Conservation (phyloP, 2,888 invertebrate species). For the Melipona beecheii region DNA sequence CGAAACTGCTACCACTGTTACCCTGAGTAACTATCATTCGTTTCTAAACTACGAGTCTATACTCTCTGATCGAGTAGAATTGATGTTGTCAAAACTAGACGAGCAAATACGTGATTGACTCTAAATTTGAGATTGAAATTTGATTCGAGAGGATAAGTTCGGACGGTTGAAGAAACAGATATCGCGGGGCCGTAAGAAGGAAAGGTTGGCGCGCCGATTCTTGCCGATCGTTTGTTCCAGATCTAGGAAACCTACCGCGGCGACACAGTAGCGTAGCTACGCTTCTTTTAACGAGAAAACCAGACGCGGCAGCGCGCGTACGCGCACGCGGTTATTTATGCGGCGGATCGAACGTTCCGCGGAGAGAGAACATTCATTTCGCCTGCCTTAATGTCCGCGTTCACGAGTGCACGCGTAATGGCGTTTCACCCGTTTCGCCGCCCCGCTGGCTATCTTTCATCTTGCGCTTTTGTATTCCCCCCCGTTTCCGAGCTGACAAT, state of each 20-base stretch:
- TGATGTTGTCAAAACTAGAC: too few species aligned
- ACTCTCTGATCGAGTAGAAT: too few species aligned
- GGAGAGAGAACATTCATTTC: slow-evolving; percentile 48
- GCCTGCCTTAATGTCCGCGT: slow-evolving; percentile 43
- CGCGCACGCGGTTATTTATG: slow-evolving; percentile 47
- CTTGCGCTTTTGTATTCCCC: slow-evolving; percentile 55
- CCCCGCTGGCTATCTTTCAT: slow-evolving; percentile 53
- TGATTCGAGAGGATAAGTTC: too few species aligned
- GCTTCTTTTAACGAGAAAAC: slow-evolving; percentile 50
- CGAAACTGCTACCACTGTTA: too few species aligned
- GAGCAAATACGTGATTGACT: too few species aligned
- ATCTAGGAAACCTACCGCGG: slow-evolving; percentile 69
- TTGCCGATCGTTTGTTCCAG: slow-evolving; percentile 64
- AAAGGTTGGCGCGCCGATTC: slow-evolving; percentile 56
- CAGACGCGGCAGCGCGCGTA: neutral
- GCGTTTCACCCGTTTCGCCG: slow-evolving; percentile 42
- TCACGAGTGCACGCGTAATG: slow-evolving; percentile 44
- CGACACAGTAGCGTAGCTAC: slow-evolving; percentile 58
- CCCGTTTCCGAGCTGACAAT: slow-evolving; percentile 52
- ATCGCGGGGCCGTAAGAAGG: slow-evolving; percentile 46
- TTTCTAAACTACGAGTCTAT: too few species aligned
- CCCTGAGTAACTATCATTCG: too few species aligned
- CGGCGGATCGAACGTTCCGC: slow-evolving; percentile 38
- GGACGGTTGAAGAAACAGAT: slow-evolving; percentile 39
- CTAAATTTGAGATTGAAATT: too few species aligned